Conservation (phyloP, 2,888 invertebrate genomes). For the Drosophila picticornis region DNA sequence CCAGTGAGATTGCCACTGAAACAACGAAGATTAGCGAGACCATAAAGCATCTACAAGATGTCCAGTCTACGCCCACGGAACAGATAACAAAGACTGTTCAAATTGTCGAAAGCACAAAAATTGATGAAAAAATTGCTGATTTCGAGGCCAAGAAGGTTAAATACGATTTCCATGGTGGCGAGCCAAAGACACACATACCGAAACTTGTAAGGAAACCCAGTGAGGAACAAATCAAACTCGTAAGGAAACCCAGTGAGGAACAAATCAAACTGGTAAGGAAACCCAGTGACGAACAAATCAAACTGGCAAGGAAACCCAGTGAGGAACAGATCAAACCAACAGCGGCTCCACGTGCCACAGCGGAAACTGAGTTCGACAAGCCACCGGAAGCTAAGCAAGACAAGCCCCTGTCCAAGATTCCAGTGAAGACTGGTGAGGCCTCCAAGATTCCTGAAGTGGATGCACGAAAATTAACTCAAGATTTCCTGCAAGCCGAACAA, state of each 20-base stretch:
- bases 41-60: conserved; percentile 65
- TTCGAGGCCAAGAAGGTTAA: conserved; percentile 76
- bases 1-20: conserved; percentile 39
- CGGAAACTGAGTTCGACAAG: conserved; percentile 56
- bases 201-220: conserved; percentile 56
- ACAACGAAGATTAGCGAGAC: conserved; percentile 70
- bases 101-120: conserved; percentile 63
- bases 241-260: conserved; percentile 50
- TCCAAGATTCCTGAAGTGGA: conserved; percentile 54
- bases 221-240: conserved; percentile 51
- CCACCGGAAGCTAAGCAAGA: conserved; percentile 57
- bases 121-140: conserved; percentile 77
- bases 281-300: background rate
- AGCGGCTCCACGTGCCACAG: conserved; percentile 68
- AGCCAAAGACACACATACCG: conserved; percentile 71
- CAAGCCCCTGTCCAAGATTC: conserved; percentile 65
- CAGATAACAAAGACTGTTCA: conserved; percentile 49
- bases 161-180: conserved; percentile 76
- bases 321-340: conserved; percentile 38
- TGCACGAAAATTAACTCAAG: conserved; percentile 64
- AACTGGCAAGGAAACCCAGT: background rate
- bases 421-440: conserved; percentile 54
- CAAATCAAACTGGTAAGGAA: conserved; percentile 28
- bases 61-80: conserved; percentile 38
- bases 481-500: conserved; percentile 68